Evolutionary conservation across 2,888 invertebrate genomes (phyloP).

Genomic region (Trypoxylon attenuatum): DNA sequence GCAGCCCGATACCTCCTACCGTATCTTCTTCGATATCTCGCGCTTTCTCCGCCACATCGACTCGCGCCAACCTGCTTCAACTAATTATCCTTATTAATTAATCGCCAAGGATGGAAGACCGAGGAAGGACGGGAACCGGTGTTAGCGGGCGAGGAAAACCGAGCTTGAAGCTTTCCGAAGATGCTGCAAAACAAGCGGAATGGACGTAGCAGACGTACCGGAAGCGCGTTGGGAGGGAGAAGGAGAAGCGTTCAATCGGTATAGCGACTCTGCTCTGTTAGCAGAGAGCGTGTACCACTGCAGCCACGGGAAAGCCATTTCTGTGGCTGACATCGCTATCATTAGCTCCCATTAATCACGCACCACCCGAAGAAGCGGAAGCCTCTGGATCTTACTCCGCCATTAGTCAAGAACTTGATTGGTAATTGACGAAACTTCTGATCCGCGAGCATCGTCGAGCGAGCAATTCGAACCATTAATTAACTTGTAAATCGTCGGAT

Average conservation of each 20-base stretch:
- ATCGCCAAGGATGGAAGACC: background rate
- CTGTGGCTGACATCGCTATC: slow-evolving; percentile 48
- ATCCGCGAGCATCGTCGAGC: slow-evolving; percentile 31
- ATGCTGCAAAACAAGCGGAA: too few relatives aligned
- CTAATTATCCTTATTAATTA: background rate
- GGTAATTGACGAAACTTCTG: slow-evolving; percentile 49
- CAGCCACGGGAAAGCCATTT: slow-evolving; percentile 27
- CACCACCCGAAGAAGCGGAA: slow-evolving; percentile 26
- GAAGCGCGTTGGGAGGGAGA: too few relatives aligned
- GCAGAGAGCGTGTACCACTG: too few relatives aligned
- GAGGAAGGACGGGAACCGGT: background rate
- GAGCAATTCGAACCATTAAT: too few relatives aligned
- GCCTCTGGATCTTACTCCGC: slow-evolving; percentile 29
- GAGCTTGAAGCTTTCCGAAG: too few relatives aligned
- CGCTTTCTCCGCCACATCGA: background rate
- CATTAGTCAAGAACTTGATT: slow-evolving; percentile 38
- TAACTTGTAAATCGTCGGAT: slow-evolving; percentile 33
- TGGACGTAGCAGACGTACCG: too few relatives aligned
- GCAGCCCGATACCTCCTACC: background rate
- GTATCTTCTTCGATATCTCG: background rate
- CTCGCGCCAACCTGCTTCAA: background rate
- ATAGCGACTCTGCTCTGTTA: too few relatives aligned
- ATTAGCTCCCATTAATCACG: slow-evolving; percentile 48
- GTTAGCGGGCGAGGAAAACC: background rate
- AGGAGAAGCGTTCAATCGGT: too few relatives aligned